Evolutionary conservation across 2,797 vertebrate species (phyloP).

Genomic region (Paratrypauchen microcephalus): DNA sequence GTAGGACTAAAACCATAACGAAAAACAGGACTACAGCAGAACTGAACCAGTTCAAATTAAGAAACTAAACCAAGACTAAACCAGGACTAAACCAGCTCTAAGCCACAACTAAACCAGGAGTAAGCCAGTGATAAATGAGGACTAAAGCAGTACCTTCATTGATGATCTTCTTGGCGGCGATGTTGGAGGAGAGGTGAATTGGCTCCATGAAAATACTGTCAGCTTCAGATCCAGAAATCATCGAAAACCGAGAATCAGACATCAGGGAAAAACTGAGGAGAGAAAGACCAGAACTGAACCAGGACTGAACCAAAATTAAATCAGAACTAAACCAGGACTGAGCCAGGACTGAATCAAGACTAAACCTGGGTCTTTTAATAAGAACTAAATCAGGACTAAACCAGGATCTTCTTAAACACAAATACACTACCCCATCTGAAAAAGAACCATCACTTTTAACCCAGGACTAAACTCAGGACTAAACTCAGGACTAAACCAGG

Average conservation of each 20-base stretch:
- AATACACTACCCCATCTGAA: too few relatives aligned
- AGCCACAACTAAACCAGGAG: not conserved
- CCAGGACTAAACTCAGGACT: not conserved
- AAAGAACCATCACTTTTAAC: too few relatives aligned
- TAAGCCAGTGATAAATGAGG: too few relatives aligned
- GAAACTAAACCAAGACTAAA: too few relatives aligned
- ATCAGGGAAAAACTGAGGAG: constrained; percentile 64
- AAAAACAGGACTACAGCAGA: too few relatives aligned
- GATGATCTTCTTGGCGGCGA: constrained; percentile 94
- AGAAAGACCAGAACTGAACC: not conserved
- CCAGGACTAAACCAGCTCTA: too few relatives aligned
- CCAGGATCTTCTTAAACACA: too few relatives aligned
- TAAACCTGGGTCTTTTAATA: too few relatives aligned
- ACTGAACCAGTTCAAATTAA: too few relatives aligned
- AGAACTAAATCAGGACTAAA: not conserved
- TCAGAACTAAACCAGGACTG: not conserved
- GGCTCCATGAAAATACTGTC: constrained; percentile 98
- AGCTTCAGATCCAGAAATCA: constrained; percentile 86
- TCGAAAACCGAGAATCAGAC: constrained; percentile 83
- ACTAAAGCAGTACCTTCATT: constrained; percentile 81
- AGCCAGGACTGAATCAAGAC: not conserved
- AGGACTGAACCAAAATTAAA: not conserved
- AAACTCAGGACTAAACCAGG: not conserved
- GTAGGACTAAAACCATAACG: too few relatives aligned
- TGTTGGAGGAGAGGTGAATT: constrained; percentile 91